Evolutionary conservation across 2,797 vertebrate genomes (phyloP).

Genomic region (Holocentrus rufus): DNA sequence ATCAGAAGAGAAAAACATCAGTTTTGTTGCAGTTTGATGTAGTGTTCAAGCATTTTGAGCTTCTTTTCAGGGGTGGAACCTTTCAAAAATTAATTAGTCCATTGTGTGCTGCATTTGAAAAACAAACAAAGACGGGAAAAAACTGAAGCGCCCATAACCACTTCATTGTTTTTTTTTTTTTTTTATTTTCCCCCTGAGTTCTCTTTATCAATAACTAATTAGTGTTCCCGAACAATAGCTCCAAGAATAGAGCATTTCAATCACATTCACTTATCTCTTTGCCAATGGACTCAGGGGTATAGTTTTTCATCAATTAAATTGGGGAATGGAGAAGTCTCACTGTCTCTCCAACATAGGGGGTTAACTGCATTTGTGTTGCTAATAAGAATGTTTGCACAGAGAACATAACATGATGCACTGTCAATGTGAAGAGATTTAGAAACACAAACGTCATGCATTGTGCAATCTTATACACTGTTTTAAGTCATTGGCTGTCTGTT

Average conservation of each 20-base stretch:
- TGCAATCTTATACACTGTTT: conserved; percentile 69
- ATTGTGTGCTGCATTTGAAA: conserved; percentile 54
- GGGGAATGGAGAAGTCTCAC: conserved; percentile 48
- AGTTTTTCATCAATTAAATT: conserved; percentile 55
- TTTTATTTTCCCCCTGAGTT: conserved; percentile 26
- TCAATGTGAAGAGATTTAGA: conserved; percentile 54
- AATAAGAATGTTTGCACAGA: conserved; percentile 57
- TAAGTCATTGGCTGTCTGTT: conserved; percentile 69
- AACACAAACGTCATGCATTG: conserved; percentile 61
- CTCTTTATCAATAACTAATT: conserved; percentile 74
- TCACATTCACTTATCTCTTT: conserved; percentile 55
- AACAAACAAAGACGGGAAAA: conserved; percentile 56
- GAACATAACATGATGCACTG: conserved; percentile 65
- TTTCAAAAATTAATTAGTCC: conserved; percentile 64
- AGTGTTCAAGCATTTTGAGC: conserved; percentile 37
- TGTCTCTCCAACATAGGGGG: conserved; percentile 42
- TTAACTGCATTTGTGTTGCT: conserved; percentile 66
- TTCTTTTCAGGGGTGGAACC: conserved; percentile 45
- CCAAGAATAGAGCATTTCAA: conserved; percentile 57
- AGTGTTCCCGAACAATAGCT: conserved; percentile 67
- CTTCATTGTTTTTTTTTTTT: conserved; percentile 41
- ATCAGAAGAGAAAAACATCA: conserved; percentile 38
- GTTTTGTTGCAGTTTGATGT: conserved; percentile 47
- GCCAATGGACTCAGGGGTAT: conserved; percentile 50
- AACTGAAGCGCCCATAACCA: conserved; percentile 43